Conservation (phyloP, 2,113 vertebrate species). For the Buteo buteo region DNA sequence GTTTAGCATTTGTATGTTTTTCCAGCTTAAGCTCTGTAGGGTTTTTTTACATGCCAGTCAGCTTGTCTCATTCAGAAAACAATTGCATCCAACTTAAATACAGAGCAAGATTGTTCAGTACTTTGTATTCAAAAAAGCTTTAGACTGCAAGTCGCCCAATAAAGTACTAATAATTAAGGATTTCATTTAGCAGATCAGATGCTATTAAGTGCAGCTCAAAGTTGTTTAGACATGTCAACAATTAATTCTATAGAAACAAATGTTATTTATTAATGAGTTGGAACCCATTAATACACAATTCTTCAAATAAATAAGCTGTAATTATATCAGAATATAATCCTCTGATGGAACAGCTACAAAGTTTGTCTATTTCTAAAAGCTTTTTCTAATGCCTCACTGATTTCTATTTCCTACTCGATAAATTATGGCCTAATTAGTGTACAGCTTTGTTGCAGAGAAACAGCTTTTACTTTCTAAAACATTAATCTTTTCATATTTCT, state of each 20-base stretch:
- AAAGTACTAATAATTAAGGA: slow-evolving; percentile 8
- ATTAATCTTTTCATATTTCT: neutral
- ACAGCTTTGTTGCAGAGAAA: neutral
- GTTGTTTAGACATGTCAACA: slow-evolving; percentile 15
- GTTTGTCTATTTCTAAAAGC: slow-evolving; percentile 19
- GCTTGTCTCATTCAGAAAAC: neutral
- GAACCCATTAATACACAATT: neutral
- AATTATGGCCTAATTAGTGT: slow-evolving; percentile 45
- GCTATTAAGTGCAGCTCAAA: neutral
- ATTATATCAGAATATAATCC: slow-evolving; percentile 13
- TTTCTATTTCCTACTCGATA: slow-evolving; percentile 21
- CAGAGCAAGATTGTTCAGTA: neutral
- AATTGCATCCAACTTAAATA: neutral
- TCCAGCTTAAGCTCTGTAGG: neutral
- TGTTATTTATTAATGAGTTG: neutral
- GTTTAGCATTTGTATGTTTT: neutral
- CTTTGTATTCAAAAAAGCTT: neutral
- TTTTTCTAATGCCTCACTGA: slow-evolving; percentile 13
- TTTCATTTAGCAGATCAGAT: slow-evolving; percentile 10
- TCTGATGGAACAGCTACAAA: neutral
- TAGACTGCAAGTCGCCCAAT: neutral
- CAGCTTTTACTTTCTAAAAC: slow-evolving; percentile 4
- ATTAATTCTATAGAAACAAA: slow-evolving; percentile 14
- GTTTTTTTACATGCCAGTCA: neutral
- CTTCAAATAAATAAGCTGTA: neutral